Conservation (phyloP, 1,140 invertebrate genomes). For the Cyphomyrmex costatus region DNA sequence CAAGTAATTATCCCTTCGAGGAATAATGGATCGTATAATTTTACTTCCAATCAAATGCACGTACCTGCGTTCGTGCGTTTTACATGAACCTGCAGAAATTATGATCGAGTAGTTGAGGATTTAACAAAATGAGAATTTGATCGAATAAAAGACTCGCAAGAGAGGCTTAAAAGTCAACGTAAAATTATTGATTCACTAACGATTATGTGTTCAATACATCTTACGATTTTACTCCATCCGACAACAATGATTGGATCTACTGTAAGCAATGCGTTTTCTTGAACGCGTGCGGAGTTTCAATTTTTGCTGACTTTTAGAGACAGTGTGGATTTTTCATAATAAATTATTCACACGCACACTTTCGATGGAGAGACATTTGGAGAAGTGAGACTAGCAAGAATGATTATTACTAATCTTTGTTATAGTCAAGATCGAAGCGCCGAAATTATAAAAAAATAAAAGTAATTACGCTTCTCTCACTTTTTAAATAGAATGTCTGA, state of each 20-base stretch:
- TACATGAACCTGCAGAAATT: not conserved
- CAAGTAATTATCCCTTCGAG: not conserved
- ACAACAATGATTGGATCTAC: not conserved
- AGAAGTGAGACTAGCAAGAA: not conserved
- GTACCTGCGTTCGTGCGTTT: not conserved
- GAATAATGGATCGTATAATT: not conserved
- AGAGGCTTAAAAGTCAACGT: not conserved
- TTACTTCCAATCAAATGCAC: not conserved
- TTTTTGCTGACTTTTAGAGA: constrained; percentile 22
- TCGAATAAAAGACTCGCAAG: not conserved
- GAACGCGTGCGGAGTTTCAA: not conserved
- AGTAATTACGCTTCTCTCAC: constrained; percentile 33
- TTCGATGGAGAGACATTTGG: not conserved
- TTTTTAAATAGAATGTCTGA: constrained; percentile 23
- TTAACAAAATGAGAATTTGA: not conserved
- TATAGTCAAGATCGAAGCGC: constrained; percentile 2
- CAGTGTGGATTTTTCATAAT: constrained; percentile 63
- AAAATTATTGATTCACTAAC: not conserved
- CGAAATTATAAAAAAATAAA: not conserved
- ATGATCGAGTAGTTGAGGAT: not conserved
- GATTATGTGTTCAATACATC: not conserved
- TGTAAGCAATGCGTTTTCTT: not conserved
- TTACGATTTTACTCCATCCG: not conserved
- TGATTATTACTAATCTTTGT: not conserved
- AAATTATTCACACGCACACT: constrained; percentile 53